Evolutionary conservation across 1,140 invertebrate species (phyloP), one percentile per base, ranked within the genome.

Genomic region (Atta colombica): DNA sequence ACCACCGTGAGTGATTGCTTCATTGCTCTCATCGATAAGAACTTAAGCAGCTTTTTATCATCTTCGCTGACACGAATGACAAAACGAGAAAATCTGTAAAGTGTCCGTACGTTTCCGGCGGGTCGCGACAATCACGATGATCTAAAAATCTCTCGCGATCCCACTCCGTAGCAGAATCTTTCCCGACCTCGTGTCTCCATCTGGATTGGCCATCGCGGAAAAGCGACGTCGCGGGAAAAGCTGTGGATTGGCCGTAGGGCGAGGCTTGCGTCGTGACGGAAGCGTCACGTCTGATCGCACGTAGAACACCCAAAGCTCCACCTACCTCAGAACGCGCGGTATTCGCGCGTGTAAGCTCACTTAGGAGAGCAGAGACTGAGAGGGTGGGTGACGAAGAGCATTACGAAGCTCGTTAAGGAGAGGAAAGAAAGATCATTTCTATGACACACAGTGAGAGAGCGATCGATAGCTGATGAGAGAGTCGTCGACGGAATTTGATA

Each of bases 201-300:
- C 55, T 88, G 77, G 92, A 94, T 94, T 94, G 94, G 94, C 87
- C 87, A 85, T 74, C 74, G 85, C 35, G 88, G 85, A 90, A 92
- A 91, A 93, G 91, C 91, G 53, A 82, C 87, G 71, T 86, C 74
- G 75, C 77, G 60, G 66, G 69, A 71, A 88, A 81, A 88, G 77
- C 51, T 86, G 84, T 90, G 66, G 94, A 95, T 94, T 95, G 94
- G 94, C 91, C 87, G 90, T 89, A 92, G 94, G 94, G 94, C 94
- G 94, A 94, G 94, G 94, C 94, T 92, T 90, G 88, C 89, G 88
- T 88, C 82, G 88, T 78, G 89, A 84, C 88, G 87, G 81, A 88
- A 91, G 87, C 89, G 49, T 90, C 71, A 28, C 45, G 77, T 65
- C 88, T 69, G 84, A 60, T 78, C 77, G 69, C 55, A 87, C 71